These are phyloP conservation scores for Drosophila monieri DNA, from an alignment of 2,888 invertebrate species.

Conservation along the genomic window DNA sequence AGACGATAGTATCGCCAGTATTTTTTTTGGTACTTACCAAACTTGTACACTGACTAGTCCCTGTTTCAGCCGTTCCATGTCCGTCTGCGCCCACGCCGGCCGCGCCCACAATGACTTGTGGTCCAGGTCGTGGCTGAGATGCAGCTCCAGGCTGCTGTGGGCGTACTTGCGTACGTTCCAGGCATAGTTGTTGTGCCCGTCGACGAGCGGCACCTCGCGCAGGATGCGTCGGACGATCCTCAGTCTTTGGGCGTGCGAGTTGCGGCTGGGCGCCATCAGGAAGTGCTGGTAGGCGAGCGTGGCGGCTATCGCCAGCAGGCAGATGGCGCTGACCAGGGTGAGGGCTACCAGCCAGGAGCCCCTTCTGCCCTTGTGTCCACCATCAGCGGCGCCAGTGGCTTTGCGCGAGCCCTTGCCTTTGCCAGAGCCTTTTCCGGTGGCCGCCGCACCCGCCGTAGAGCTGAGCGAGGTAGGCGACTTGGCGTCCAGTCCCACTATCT, in stretches of 20 bases:
- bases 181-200: conserved; percentile 94
- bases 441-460: conserved; percentile 49
- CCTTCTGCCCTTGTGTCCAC: conserved; percentile 70
- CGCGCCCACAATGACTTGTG: conserved; percentile 91
- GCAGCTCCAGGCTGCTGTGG: conserved; percentile 89
- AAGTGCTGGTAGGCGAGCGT: conserved; percentile 83
- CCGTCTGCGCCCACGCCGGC: conserved; percentile 96
- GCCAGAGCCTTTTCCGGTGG: conserved; percentile 38
- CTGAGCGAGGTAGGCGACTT: conserved; percentile 74
- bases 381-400: conserved; percentile 39
- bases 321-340: conserved; percentile 81
- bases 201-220: conserved; percentile 83
- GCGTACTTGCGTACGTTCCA: conserved; percentile 95
- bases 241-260: conserved; percentile 84
- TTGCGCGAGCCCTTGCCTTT: conserved; percentile 65
- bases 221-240: conserved; percentile 83
- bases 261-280: conserved; percentile 82
- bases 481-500: conserved; percentile 73
- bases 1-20: too few relatives aligned
- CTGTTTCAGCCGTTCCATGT: conserved; percentile 92
- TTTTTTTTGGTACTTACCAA: conserved; percentile 85
- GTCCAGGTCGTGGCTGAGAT: conserved; percentile 81
- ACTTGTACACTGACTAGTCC: conserved; percentile 96
- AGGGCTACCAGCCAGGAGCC: conserved; percentile 82
- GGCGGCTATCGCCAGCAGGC: conserved; percentile 81